Evolutionary conservation across 2,888 invertebrate species (phyloP).

Genomic region (Pristionchus mayeri): DNA sequence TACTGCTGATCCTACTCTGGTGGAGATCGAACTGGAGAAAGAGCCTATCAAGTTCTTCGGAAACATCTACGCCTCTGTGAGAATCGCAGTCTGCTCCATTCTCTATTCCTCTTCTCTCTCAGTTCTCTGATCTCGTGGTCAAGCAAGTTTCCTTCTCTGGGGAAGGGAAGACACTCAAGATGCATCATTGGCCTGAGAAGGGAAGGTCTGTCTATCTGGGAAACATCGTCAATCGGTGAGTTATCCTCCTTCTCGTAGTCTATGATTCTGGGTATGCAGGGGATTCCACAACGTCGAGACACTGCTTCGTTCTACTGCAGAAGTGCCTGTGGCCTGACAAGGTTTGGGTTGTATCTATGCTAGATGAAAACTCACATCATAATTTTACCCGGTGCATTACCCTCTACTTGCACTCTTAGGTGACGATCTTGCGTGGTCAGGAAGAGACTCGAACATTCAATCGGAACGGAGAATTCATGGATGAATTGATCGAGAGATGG

Average conservation of each 20-base stretch:
- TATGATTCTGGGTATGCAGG: background rate
- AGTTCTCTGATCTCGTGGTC: conserved; percentile 1
- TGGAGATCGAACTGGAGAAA: background rate
- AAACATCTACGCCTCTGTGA: background rate
- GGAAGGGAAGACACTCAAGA: background rate
- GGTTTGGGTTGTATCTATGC: too few species aligned
- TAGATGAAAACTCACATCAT: too few species aligned
- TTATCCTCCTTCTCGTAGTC: background rate
- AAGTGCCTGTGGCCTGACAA: conserved; percentile 12
- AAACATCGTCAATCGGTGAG: conserved; percentile 26
- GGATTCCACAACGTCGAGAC: conserved; percentile 30
- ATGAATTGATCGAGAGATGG: conserved; percentile 26
- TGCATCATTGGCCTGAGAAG: background rate
- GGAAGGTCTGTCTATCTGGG: background rate
- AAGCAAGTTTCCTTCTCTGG: conserved; percentile 6
- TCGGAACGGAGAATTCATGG: conserved; percentile 19
- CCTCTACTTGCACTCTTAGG: background rate
- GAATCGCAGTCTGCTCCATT: background rate
- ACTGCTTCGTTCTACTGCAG: conserved; percentile 14
- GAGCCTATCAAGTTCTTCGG: conserved; percentile 23
- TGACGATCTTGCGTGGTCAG: background rate
- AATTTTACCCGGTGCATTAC: background rate
- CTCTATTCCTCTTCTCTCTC: background rate
- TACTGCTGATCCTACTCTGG: background rate
- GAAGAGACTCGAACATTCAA: conserved; percentile 21